A percentile compares a stretch with the other conserved stretches of the same genome.
Evolutionary conservation across 2,888 invertebrate species (phyloP).

Genomic region (Darwinula stevensoni): DNA sequence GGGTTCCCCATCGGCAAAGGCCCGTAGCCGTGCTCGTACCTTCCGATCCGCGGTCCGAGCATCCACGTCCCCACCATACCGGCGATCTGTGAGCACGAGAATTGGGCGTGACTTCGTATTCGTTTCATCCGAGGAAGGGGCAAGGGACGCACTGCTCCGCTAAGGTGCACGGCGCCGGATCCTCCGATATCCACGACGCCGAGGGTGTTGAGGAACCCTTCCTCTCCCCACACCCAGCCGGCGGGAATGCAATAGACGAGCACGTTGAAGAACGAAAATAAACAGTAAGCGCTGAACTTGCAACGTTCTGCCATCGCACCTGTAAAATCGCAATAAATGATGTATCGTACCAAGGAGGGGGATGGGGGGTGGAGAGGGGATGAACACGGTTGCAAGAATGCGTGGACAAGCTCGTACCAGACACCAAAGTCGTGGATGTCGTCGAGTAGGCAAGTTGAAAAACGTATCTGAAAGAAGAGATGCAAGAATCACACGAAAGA

Average conservation of each 20-base stretch:
- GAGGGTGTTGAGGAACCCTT: constrained; percentile 15
- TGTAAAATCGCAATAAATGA: no score
- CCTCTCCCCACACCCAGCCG: constrained; percentile 14
- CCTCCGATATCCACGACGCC: constrained; percentile 20
- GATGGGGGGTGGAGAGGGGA: no score
- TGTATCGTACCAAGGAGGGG: no score
- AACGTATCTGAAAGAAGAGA: constrained; percentile 7
- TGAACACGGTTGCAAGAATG: no score
- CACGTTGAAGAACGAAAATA: constrained; percentile 65
- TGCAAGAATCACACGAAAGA: constrained; percentile 11
- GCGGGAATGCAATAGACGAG: constrained; percentile 72
- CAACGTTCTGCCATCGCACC: constrained; percentile 89
- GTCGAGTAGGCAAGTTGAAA: constrained; percentile 13
- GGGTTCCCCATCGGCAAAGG: constrained; percentile 55
- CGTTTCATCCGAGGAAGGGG: no score
- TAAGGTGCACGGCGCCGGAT: constrained; percentile 17
- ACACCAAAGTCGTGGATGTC: constrained; percentile 16
- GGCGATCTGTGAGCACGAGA: no score
- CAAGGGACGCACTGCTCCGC: background rate
- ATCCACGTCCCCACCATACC: constrained; percentile 65
- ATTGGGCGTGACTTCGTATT: no score
- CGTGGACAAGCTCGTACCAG: no score
- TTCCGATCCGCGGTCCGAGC: constrained; percentile 56
- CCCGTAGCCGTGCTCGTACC: constrained; percentile 38
- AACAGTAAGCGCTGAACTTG: constrained; percentile 63